Percentiles rank a stretch among this genome's conserved stretches.
These are phyloP conservation scores for Drosophila lacicola DNA, from an alignment of 2,888 invertebrate species.

Conservation along the genomic window DNA sequence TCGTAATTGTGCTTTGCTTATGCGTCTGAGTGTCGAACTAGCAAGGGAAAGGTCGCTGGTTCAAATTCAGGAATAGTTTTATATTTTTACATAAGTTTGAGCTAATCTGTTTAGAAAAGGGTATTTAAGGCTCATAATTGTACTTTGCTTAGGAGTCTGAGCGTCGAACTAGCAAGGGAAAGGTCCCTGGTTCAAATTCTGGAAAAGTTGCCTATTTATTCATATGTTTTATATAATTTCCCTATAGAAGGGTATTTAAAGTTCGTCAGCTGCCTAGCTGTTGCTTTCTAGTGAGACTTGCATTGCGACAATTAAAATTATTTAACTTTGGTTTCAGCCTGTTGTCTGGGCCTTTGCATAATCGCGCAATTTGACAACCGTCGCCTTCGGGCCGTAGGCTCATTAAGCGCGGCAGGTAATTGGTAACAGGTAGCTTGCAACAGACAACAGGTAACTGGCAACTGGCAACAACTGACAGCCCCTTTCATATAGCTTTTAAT, in stretches of 20 bases:
- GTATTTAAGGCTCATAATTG: no score
- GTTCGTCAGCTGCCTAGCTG: neutral
- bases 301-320: conserved; percentile 65
- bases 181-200: no score
- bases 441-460: conserved; percentile 7
- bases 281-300: neutral
- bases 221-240: no score
- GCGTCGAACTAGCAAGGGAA: no score
- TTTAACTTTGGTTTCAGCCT: conserved; percentile 23
- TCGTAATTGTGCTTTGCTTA: no score
- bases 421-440: conserved; percentile 19
- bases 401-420: conserved; percentile 40
- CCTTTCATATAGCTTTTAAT: conserved; percentile 47
- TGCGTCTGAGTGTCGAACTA: no score
- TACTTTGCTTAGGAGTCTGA: no score
- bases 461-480: conserved; percentile 30
- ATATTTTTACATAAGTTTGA: no score
- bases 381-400: conserved; percentile 21
- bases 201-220: no score
- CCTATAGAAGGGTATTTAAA: conserved; percentile 2
- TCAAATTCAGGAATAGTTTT: no score
- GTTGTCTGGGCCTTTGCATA: conserved; percentile 54
- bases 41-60: no score
- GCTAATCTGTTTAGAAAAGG: no score
- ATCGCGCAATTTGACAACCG: conserved; percentile 72